These are phyloP conservation scores for Pluvialis apricaria DNA, from an alignment of 2,113 vertebrate genomes.

Conservation along the genomic window DNA sequence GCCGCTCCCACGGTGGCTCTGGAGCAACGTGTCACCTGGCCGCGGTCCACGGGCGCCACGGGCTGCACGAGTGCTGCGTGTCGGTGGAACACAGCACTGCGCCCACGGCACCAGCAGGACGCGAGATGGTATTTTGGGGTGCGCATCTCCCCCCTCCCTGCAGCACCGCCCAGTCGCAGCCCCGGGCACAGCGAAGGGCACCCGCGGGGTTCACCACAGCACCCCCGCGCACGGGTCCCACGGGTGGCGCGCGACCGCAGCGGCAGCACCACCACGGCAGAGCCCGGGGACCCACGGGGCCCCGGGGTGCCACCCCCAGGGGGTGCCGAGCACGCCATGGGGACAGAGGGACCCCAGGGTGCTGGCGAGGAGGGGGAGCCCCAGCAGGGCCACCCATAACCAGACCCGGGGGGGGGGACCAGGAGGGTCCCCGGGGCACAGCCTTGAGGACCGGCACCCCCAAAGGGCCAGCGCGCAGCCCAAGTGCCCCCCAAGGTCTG, in stretches of 20 bases:
- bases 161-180: no score
- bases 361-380: background rate
- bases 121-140: no score
- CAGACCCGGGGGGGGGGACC: background rate
- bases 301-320: background rate
- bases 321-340: rapidly evolving
- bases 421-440: background rate
- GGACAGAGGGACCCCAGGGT: background rate
- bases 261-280: background rate
- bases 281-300: background rate
- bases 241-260: no score
- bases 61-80: no score
- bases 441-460: background rate
- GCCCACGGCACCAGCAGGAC: no score
- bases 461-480: background rate
- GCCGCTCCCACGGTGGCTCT: background rate
- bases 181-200: no score
- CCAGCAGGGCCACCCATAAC: background rate
- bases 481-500: background rate
- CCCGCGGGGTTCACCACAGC: no score
- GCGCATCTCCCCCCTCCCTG: no score
- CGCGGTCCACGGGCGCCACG: no score
- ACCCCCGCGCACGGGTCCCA: no score
- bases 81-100: no score
- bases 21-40: no score